These are phyloP conservation scores for Antitype chi DNA, from an alignment of 2,888 invertebrate species.

Conservation along the genomic window DNA sequence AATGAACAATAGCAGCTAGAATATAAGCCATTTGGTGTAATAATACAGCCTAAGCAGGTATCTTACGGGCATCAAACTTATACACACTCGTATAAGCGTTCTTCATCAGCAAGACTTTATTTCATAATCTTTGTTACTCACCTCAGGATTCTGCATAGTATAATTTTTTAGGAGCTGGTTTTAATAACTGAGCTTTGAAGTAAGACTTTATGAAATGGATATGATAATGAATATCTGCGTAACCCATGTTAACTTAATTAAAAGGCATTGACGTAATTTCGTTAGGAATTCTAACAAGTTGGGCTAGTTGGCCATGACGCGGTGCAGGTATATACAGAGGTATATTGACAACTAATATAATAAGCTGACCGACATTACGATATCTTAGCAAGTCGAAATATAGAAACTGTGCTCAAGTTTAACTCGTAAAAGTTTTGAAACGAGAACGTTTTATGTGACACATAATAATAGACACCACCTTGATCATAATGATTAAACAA, in stretches of 20 bases:
- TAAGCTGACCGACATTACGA: slow-evolving; percentile 54
- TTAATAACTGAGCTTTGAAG: not conserved
- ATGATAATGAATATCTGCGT: slow-evolving; percentile 1
- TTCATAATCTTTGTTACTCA: not conserved
- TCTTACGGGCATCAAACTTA: not conserved
- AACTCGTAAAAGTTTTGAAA: not conserved
- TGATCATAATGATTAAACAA: not conserved
- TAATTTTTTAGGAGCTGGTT: not conserved
- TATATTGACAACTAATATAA: slow-evolving; percentile 43
- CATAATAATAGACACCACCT: not conserved
- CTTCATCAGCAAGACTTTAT: not conserved
- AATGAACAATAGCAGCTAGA: not conserved
- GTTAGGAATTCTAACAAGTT: slow-evolving; percentile 55
- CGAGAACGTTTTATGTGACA: not conserved
- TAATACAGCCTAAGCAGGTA: not conserved
- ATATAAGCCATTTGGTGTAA: not conserved
- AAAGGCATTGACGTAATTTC: slow-evolving; percentile 51
- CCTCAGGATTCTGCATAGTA: too few relatives aligned
- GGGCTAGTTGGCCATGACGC: slow-evolving; percentile 60
- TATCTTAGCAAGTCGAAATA: slow-evolving; percentile 15
- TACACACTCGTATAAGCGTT: not conserved
- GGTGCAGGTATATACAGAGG: slow-evolving; percentile 9
- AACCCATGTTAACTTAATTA: slow-evolving; percentile 9
- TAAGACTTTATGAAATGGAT: not conserved
- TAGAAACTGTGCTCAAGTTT: not conserved